Conservation (phyloP, 2,888 invertebrate species). For the Melanophora roralis region DNA sequence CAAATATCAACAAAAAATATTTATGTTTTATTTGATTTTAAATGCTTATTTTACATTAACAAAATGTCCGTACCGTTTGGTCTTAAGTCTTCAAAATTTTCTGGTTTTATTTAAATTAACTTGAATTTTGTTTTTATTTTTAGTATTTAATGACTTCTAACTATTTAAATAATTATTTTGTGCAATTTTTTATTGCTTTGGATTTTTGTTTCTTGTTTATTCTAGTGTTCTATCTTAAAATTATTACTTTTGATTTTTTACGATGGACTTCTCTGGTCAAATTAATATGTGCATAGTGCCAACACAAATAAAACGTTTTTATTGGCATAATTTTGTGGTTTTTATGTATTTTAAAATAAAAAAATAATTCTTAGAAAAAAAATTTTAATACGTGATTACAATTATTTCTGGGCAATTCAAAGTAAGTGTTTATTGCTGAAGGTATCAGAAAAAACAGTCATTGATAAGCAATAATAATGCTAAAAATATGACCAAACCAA, state of each 20-base stretch:
- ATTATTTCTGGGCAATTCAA: not conserved
- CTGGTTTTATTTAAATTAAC: constrained; percentile 3
- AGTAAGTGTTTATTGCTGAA: not conserved
- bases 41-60: not conserved
- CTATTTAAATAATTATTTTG: constrained; percentile 17
- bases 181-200: constrained; percentile 21
- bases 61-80: constrained; percentile 6
- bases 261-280: not conserved
- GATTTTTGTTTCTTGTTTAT: constrained; percentile 20
- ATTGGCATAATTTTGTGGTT: constrained; percentile 3
- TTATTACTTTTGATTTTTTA: not conserved
- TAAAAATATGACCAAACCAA: too few relatives aligned
- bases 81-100: not conserved
- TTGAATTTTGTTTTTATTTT: not conserved
- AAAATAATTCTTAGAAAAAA: constrained; percentile 9
- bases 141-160: not conserved
- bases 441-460: too few relatives aligned
- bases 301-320: not conserved
- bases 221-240: not conserved
- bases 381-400: not conserved
- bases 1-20: constrained; percentile 9
- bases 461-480: too few relatives aligned
- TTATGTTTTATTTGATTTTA: constrained; percentile 1
- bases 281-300: not conserved
- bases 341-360: not conserved